Percentiles rank a stretch among this genome's conserved stretches.
These are phyloP conservation scores for Phataginus tetradactyla DNA, from an alignment of 2,797 vertebrate genomes.

Conservation along the genomic window DNA sequence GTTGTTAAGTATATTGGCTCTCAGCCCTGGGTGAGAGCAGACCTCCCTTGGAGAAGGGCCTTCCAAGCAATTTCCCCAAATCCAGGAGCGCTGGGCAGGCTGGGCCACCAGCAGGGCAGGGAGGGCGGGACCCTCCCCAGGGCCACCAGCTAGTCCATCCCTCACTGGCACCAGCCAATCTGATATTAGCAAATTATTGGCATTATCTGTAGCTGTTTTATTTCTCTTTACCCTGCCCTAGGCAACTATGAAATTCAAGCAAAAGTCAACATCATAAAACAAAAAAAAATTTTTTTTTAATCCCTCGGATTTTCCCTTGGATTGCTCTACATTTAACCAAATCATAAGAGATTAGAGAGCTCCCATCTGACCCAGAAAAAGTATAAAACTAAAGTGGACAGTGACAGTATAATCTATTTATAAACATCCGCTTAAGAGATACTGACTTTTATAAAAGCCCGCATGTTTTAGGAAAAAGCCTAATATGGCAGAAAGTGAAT, in stretches of 20 bases:
- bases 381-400: not conserved
- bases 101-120: not conserved
- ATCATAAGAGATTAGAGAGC: conserved; percentile 54
- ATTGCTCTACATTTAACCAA: conserved; percentile 55
- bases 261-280: not conserved
- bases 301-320: not conserved
- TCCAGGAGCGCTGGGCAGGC: not conserved
- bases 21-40: not conserved
- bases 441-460: not conserved
- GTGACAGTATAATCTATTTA: not conserved
- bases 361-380: conserved; percentile 62
- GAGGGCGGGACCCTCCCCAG: not conserved
- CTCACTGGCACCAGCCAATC: not conserved
- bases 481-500: not conserved
- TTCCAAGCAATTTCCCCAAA: not conserved
- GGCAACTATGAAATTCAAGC: not conserved
- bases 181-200: not conserved
- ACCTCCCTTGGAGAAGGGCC: not conserved
- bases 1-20: not conserved
- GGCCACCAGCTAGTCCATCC: no score
- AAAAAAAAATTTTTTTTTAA: not conserved
- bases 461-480: conserved; percentile 2
- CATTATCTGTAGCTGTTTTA: not conserved
- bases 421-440: not conserved
- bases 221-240: not conserved